A percentile compares a stretch with the other conserved stretches of the same genome.
Evolutionary conservation across 2,797 vertebrate species (phyloP).

Genomic region (Sebastes matsubarae): DNA sequence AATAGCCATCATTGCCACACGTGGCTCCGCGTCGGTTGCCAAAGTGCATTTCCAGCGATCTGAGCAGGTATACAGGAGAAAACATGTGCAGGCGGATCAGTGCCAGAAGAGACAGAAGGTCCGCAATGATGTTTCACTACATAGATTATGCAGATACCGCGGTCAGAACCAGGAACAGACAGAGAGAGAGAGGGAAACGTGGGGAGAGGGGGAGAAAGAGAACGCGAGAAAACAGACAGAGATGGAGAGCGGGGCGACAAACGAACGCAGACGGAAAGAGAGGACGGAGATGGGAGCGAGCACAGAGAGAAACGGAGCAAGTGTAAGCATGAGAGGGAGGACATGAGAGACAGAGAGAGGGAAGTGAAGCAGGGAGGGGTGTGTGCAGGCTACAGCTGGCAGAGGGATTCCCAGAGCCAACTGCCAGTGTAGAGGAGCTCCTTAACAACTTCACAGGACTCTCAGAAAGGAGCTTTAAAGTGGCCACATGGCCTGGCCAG

Average conservation of each 20-base stretch:
- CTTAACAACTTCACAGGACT: constrained; percentile 88
- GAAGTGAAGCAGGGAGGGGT: constrained; percentile 51
- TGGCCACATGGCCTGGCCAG: constrained; percentile 86
- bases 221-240: constrained; percentile 28
- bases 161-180: constrained; percentile 75
- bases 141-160: constrained; percentile 80
- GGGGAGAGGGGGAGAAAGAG: constrained; percentile 25
- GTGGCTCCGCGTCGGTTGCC: constrained; percentile 66
- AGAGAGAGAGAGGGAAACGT: constrained; percentile 43
- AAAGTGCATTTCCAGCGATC: constrained; percentile 76
- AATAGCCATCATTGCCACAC: constrained; percentile 66
- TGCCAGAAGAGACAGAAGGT: constrained; percentile 83
- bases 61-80: constrained; percentile 82
- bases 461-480: constrained; percentile 87
- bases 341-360: constrained; percentile 66
- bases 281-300: constrained; percentile 46
- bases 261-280: constrained; percentile 55
- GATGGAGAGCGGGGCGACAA: constrained; percentile 24
- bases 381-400: constrained; percentile 83
- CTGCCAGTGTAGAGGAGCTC: constrained; percentile 86
- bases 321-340: constrained; percentile 62
- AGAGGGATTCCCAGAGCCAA: constrained; percentile 85
- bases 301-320: constrained; percentile 42
- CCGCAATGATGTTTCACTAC: constrained; percentile 82
- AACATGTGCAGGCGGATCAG: constrained; percentile 77